Conservation (phyloP, 2,888 invertebrate genomes). For the Gandaritis pyraliata region DNA sequence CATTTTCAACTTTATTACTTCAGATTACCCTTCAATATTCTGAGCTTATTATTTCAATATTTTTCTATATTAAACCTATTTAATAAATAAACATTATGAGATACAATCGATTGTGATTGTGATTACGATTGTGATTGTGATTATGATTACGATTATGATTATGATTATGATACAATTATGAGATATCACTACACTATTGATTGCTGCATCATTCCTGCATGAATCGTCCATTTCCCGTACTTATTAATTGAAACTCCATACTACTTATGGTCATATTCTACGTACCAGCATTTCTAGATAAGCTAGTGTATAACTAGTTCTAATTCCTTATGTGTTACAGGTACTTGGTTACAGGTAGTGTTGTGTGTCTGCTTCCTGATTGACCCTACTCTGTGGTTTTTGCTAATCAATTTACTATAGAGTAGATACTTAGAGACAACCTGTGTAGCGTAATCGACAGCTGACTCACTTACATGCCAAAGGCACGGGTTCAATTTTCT, state of each 20-base stretch:
- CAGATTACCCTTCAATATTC: too few species aligned
- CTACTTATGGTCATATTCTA: constrained; percentile 9
- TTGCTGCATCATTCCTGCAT: constrained; percentile 15
- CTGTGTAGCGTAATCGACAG: too few species aligned
- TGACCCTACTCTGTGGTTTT: constrained; percentile 11
- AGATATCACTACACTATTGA: not conserved
- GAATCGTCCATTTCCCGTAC: constrained; percentile 13
- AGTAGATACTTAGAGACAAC: not conserved
- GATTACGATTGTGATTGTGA: too few species aligned
- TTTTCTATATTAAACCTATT: too few species aligned
- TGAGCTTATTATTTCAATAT: too few species aligned
- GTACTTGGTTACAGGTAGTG: constrained; percentile 27
- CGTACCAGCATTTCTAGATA: constrained; percentile 21
- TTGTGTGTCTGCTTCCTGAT: constrained; percentile 22
- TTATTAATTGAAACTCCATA: constrained; percentile 7
- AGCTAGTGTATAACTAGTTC: constrained; percentile 39
- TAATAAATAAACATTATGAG: too few species aligned
- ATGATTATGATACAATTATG: too few species aligned
- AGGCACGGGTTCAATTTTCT: too few species aligned
- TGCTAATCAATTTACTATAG: constrained; percentile 6
- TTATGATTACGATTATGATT: too few species aligned
- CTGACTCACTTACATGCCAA: too few species aligned
- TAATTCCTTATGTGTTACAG: constrained; percentile 38
- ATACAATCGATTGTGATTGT: too few species aligned
- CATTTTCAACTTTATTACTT: too few species aligned